Evolutionary conservation across 2,888 invertebrate genomes (phyloP), one percentile per base, ranked within the genome.

Genomic region (Carpatolechia fugitivella): DNA sequence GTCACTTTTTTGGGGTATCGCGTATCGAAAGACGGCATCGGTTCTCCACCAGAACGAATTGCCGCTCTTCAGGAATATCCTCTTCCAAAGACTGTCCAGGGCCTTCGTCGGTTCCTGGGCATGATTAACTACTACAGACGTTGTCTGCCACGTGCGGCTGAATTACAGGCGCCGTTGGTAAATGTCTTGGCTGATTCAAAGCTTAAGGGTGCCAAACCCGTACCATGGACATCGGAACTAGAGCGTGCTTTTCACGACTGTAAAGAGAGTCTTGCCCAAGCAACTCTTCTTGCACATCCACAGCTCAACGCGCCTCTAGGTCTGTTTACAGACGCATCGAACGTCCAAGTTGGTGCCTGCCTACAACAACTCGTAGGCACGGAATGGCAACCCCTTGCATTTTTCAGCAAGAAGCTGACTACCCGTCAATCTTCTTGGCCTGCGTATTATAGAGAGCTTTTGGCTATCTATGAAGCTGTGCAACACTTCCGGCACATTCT

Each of bases 1-100:
- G 58, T 73, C 1, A 55, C 54, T 1, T 74, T 69, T 50, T 56
- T 72, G 6, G 72, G 71, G 1, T 64, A 66, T 44, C 38, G 41
- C 5, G 54, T 73, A 16, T 48, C 56, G 5, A 20, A 14, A 11
- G 46, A 60, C 1, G 68, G 68, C n/a, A 64, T 59, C 1, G 16
- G 53, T 5, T 58, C 60, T n/a, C 58, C 46, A n/a, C 36, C n/a
- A n/a, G 56, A 52, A 31, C 29, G 46, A 10, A 16, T 56, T n/a
- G 10, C 1, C 31, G 54, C 46, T 14, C 31, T 57, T 0, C 29
- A 14, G 10, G 35, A 54, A 8, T 54, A 48, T 11, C 57, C 54
- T 10, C 10, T 20, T 3, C 57, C 57, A 0, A 40, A 51, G 14
- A 54, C 54, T n/a, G 49, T 48, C 29, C 11, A 54, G 16, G 54